phyloP scores from a whole-genome alignment of 2,888 invertebrate genomes.

The Xanthostigma xanthostigma region DNA sequence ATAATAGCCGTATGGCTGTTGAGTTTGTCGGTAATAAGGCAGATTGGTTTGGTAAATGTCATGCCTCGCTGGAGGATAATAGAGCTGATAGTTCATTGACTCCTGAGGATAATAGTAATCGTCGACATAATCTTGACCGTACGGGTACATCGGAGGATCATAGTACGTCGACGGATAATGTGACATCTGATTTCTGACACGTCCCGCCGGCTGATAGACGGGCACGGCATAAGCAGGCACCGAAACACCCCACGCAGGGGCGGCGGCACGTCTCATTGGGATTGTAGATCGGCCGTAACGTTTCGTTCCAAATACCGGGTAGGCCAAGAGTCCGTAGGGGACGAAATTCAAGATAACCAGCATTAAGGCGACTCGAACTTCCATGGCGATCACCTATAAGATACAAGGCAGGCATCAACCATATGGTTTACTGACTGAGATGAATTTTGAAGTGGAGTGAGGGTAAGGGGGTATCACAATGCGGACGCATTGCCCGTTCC shows the following conservation, averaged over 20 bases:
- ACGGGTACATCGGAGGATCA: slow-evolving; percentile 30
- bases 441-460: no score
- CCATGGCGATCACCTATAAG: no score
- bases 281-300: slow-evolving; percentile 22
- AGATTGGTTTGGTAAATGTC: slow-evolving; percentile 29
- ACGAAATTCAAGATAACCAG: neutral
- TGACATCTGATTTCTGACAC: slow-evolving; percentile 10
- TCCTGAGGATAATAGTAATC: slow-evolving; percentile 37
- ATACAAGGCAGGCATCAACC: neutral
- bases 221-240: slow-evolving; percentile 11
- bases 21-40: slow-evolving; percentile 27
- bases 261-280: neutral
- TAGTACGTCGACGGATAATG: slow-evolving; percentile 32
- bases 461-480: no score
- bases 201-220: slow-evolving; percentile 7
- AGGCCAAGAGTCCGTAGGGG: slow-evolving; percentile 14
- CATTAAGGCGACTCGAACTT: slow-evolving; percentile 12
- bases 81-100: slow-evolving; percentile 19
- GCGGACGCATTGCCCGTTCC: no score
- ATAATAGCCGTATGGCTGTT: slow-evolving; percentile 28
- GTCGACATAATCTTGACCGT: slow-evolving; percentile 36
- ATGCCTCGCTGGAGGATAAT: slow-evolving; percentile 29
- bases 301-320: slow-evolving; percentile 28
- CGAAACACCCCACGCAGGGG: neutral
- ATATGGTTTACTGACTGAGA: neutral